These are phyloP conservation scores for Ormyrus rosae DNA, from an alignment of 2,888 invertebrate species.

Conservation along the genomic window DNA sequence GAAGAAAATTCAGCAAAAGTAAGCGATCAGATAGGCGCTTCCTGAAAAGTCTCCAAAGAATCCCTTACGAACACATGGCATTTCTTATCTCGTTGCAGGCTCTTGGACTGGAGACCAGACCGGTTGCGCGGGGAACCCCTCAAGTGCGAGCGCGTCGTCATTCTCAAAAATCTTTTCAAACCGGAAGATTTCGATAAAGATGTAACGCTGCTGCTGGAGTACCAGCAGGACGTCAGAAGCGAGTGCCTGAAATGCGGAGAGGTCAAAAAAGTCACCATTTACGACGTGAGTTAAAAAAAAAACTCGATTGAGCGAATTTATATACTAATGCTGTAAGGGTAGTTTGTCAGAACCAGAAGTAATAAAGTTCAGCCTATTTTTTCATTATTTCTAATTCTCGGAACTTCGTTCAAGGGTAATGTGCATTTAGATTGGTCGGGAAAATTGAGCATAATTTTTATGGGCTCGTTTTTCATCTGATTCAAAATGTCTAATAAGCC, in stretches of 20 bases:
- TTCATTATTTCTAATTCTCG: conserved; percentile 29
- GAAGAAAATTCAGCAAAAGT: conserved; percentile 94
- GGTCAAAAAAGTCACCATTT: conserved; percentile 92
- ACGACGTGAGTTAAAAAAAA: conserved; percentile 83
- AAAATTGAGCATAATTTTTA: neutral
- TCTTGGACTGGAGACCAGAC: conserved; percentile 98
- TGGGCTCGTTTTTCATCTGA: too few species aligned
- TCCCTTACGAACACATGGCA: neutral
- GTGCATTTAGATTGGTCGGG: neutral
- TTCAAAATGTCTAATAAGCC: too few species aligned
- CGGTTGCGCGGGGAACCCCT: conserved; percentile 90
- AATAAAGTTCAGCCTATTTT: conserved; percentile 14
- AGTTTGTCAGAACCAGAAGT: neutral
- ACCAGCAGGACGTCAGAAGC: conserved; percentile 92
- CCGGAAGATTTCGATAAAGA: conserved; percentile 93
- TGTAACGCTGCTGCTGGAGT: conserved; percentile 91
- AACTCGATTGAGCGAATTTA: conserved; percentile 40
- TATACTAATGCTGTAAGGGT: conserved; percentile 1
- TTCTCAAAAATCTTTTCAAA: conserved; percentile 95
- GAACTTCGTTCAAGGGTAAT: neutral
- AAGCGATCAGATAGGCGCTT: conserved; percentile 63
- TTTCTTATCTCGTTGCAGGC: conserved; percentile 74
- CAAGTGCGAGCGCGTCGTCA: conserved; percentile 93
- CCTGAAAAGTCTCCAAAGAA: conserved; percentile 13
- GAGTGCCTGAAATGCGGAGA: conserved; percentile 94